Evolutionary conservation across 2,113 vertebrate species (phyloP).

Genomic region (Lanius collurio): DNA sequence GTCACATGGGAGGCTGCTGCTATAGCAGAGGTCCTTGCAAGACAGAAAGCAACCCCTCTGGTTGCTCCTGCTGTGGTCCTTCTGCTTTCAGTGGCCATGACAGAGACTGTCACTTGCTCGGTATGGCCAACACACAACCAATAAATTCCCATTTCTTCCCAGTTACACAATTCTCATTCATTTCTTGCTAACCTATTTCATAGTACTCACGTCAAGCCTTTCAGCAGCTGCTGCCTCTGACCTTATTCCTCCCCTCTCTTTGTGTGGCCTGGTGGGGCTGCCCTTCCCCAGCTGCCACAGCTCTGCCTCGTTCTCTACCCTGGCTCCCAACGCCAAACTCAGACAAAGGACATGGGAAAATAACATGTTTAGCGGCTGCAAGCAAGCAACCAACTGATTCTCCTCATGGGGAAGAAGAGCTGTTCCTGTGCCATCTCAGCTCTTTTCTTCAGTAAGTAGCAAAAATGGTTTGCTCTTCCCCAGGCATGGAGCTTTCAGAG

Average conservation of each 20-base stretch:
- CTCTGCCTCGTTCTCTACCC: background rate
- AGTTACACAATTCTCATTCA: background rate
- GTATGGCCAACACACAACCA: background rate
- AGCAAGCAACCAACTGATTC: background rate
- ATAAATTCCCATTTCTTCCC: constrained; percentile 15
- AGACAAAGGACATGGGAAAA: background rate
- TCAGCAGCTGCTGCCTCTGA: background rate
- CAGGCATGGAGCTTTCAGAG: background rate
- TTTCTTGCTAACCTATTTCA: constrained; percentile 51
- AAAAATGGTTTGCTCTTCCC: background rate
- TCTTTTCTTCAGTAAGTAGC: background rate
- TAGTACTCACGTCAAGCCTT: constrained; percentile 43
- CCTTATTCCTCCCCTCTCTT: constrained; percentile 16
- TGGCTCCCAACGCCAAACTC: background rate
- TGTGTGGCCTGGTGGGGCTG: background rate
- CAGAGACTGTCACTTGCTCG: constrained; percentile 17
- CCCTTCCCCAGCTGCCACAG: background rate
- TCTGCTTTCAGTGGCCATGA: background rate
- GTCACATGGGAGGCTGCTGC: background rate
- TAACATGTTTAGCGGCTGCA: background rate
- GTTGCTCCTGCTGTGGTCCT: background rate
- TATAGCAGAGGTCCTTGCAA: background rate
- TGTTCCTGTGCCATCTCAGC: background rate
- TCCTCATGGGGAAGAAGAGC: background rate
- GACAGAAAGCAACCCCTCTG: background rate